These are phyloP conservation scores for Mus caroli DNA, from an alignment of 2,797 vertebrate genomes.

Conservation along the genomic window DNA sequence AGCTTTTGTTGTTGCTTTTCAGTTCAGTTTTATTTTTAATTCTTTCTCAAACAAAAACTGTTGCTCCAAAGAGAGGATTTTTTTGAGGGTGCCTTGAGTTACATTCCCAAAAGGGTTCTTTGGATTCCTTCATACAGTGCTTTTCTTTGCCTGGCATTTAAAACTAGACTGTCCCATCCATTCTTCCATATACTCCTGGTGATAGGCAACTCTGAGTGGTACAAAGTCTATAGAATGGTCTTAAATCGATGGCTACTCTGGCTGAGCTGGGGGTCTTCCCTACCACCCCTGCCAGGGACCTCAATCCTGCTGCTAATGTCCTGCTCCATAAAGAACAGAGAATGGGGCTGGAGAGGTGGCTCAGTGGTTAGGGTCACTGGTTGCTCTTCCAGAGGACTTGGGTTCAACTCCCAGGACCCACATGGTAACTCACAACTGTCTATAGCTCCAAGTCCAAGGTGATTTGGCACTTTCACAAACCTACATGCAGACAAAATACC, in stretches of 20 bases:
- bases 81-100: slow-evolving; percentile 17
- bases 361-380: neutral
- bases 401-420: neutral
- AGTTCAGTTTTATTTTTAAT: slow-evolving; percentile 61
- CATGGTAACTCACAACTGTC: neutral
- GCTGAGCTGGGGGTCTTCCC: neutral
- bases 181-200: neutral
- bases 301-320: neutral
- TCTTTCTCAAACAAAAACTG: slow-evolving; percentile 67
- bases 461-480: neutral
- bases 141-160: slow-evolving; percentile 51
- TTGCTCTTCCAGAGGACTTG: neutral
- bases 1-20: slow-evolving; percentile 53
- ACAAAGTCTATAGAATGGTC: neutral
- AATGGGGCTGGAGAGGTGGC: neutral
- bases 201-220: neutral
- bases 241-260: neutral
- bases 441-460: neutral
- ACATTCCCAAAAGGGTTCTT: slow-evolving; percentile 23
- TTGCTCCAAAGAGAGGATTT: slow-evolving; percentile 26
- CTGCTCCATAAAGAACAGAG: neutral
- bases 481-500: neutral
- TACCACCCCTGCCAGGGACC: rapidly evolving
- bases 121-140: neutral
- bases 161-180: slow-evolving; percentile 29